phyloP scores from a whole-genome alignment of 2,113 vertebrate species.

The Apteryx owenii region DNA sequence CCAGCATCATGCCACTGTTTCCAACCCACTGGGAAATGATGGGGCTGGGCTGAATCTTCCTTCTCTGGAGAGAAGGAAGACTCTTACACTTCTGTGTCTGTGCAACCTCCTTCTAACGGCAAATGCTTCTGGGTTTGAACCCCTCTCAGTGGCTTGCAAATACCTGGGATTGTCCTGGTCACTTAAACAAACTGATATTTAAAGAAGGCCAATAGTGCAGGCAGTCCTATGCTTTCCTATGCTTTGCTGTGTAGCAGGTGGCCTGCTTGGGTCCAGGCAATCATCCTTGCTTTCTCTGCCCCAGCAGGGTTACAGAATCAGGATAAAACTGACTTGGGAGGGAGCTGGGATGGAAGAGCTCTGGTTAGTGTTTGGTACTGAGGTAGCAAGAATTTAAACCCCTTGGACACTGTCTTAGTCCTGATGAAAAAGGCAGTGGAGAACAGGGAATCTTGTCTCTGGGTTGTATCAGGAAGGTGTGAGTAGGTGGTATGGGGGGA shows the following conservation, averaged over 20 bases:
- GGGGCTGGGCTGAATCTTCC: not conserved
- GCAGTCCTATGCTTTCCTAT: not conserved
- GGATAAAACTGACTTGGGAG: not conserved
- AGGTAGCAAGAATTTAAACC: not conserved
- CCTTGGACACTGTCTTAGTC: not conserved
- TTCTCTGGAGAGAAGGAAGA: not conserved
- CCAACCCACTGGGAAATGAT: not conserved
- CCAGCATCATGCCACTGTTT: not conserved
- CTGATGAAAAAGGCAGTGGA: not conserved
- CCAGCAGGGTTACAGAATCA: not conserved
- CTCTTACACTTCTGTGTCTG: not conserved
- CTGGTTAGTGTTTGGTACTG: not conserved
- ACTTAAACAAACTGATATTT: not conserved
- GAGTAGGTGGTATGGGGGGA: not conserved
- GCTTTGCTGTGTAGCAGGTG: not conserved
- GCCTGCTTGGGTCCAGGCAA: not conserved
- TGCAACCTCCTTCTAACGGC: not conserved
- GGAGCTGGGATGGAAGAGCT: not conserved
- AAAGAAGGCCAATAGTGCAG: not conserved
- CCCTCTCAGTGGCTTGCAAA: not conserved
- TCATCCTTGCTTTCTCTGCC: not conserved
- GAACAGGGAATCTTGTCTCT: too few relatives aligned
- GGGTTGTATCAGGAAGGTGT: not conserved
- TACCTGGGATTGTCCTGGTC: accelerated
- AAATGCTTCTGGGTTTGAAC: not conserved